These are phyloP conservation scores for Melanostoma mellinum DNA, from an alignment of 2,888 invertebrate species.

Conservation along the genomic window DNA sequence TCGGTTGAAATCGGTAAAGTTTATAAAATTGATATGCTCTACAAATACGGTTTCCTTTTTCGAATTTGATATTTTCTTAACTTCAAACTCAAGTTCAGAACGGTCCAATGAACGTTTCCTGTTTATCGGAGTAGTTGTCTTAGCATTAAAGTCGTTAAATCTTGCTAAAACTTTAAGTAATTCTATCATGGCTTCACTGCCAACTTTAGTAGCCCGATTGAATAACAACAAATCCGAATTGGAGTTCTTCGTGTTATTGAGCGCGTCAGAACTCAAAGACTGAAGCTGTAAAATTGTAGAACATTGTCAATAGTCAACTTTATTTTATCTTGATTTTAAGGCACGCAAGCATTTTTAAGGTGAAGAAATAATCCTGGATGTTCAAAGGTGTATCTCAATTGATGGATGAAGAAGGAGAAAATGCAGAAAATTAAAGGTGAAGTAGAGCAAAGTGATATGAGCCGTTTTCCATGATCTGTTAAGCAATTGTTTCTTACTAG, in stretches of 20 bases:
- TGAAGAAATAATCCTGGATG: no score
- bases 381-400: no score
- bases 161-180: slow-evolving; percentile 69
- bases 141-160: slow-evolving; percentile 3
- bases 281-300: slow-evolving; percentile 25
- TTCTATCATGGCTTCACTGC: slow-evolving; percentile 94
- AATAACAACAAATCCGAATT: slow-evolving; percentile 90
- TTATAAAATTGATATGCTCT: slow-evolving; percentile 94
- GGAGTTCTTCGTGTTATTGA: slow-evolving; percentile 91
- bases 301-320: not conserved
- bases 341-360: no score
- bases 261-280: slow-evolving; percentile 71
- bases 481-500: no score
- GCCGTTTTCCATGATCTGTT: no score
- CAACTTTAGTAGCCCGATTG: slow-evolving; percentile 96
- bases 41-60: slow-evolving; percentile 91
- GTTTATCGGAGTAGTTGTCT: no score
- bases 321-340: not conserved
- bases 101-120: no score
- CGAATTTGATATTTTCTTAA: slow-evolving; percentile 85
- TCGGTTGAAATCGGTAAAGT: slow-evolving; percentile 91
- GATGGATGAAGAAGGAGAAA: no score
- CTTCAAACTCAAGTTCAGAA: slow-evolving; percentile 8
- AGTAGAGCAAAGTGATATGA: no score
- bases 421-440: no score